A percentile compares a stretch with the other conserved stretches of the same genome.
Conservation (phyloP, 2,888 invertebrate species). For the Cerastis leucographa region DNA sequence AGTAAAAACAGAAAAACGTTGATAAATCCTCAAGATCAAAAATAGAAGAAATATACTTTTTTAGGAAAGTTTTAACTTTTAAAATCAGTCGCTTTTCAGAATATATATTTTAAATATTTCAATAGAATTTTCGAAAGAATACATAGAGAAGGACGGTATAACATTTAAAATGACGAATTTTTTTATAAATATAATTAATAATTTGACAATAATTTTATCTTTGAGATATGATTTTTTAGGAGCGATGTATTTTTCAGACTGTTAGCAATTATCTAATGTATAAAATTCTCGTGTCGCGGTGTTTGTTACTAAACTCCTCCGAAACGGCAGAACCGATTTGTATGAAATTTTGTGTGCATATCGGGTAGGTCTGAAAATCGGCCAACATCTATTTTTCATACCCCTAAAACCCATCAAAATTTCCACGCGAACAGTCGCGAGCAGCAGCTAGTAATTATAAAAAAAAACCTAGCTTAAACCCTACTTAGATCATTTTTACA, state of each 20-base stretch:
- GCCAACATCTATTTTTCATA: too few relatives aligned
- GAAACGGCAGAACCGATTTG: too few relatives aligned
- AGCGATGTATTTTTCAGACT: neutral
- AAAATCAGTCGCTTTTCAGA: constrained; percentile 45
- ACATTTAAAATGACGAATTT: constrained; percentile 12
- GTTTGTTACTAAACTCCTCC: too few relatives aligned
- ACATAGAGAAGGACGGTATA: constrained; percentile 42
- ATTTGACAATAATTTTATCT: constrained; percentile 2
- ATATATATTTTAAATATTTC: constrained; percentile 28
- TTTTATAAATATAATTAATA: neutral
- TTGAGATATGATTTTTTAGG: neutral
- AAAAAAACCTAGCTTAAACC: too few relatives aligned
- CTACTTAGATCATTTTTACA: too few relatives aligned
- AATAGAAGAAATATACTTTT: constrained; percentile 4
- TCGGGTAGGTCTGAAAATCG: too few relatives aligned
- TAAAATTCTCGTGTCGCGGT: too few relatives aligned
- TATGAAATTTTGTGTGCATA: too few relatives aligned
- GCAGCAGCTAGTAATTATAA: too few relatives aligned
- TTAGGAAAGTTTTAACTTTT: neutral
- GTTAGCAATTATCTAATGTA: too few relatives aligned
- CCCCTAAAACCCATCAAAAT: too few relatives aligned
- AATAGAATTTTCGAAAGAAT: constrained; percentile 25
- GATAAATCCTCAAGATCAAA: constrained; percentile 6
- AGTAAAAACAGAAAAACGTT: constrained; percentile 5
- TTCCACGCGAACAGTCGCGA: too few relatives aligned